These are phyloP conservation scores for Hydrozoanthus gracilis DNA, from an alignment of 92 coral and sea anemone species.

Conservation along the genomic window DNA sequence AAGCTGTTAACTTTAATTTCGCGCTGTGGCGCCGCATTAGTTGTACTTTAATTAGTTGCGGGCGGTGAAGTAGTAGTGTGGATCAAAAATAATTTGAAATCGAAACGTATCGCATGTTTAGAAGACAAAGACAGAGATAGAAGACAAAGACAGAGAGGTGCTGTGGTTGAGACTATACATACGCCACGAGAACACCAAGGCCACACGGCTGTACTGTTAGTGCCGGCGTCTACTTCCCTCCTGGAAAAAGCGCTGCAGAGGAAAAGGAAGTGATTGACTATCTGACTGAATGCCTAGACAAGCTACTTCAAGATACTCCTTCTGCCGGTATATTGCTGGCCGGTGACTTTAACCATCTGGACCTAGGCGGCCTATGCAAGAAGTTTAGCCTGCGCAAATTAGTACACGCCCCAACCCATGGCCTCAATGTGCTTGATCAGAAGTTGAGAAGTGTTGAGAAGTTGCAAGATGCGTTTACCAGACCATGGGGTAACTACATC, in stretches of 20 bases:
- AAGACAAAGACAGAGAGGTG: conserved; percentile 47
- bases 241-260: conserved; percentile 58
- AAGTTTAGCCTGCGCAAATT: conserved; percentile 22
- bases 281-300: conserved; percentile 49
- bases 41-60: too few species aligned
- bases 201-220: conserved; percentile 50
- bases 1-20: too few species aligned
- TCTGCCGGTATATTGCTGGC: conserved; percentile 53
- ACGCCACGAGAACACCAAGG: conserved; percentile 56
- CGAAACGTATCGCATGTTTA: conserved; percentile 40
- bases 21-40: too few species aligned
- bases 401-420: background rate
- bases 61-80: conserved; percentile 55
- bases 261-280: conserved; percentile 61
- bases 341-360: conserved; percentile 57
- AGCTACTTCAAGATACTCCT: too few species aligned
- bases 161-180: conserved; percentile 38
- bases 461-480: too few species aligned
- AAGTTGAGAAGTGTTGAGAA: too few species aligned
- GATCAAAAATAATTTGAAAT: conserved; percentile 32
- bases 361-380: conserved; percentile 2
- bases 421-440: background rate
- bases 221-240: conserved; percentile 60
- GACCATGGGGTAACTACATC: background rate
- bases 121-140: conserved; percentile 43